phyloP scores from a whole-genome alignment of 2,113 vertebrate genomes.

The Egretta garzetta region DNA sequence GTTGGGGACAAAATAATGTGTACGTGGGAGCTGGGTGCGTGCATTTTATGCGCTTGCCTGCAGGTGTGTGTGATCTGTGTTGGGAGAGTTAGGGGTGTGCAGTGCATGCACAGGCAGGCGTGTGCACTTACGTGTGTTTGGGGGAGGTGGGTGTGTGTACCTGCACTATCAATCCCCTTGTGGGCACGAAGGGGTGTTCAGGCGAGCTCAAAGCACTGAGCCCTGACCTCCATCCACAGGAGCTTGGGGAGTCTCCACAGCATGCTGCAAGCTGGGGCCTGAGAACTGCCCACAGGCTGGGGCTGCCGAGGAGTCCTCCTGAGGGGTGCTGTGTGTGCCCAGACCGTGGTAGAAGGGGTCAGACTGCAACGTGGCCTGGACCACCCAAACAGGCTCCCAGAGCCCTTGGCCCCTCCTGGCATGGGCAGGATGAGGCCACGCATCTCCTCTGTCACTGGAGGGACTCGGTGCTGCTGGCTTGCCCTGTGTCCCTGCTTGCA shows the following conservation, averaged over 20 bases:
- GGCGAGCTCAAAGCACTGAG: background rate
- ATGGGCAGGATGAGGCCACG: accelerated
- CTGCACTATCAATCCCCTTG: accelerated
- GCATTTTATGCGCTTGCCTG: background rate
- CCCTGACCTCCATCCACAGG: accelerated
- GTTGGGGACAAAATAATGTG: background rate
- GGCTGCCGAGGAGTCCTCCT: accelerated
- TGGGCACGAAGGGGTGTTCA: accelerated
- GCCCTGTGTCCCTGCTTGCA: too few relatives aligned
- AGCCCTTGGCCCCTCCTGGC: background rate
- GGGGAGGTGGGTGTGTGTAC: background rate
- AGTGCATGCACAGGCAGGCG: accelerated
- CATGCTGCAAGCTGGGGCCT: accelerated
- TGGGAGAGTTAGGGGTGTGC: background rate
- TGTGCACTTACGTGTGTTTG: accelerated
- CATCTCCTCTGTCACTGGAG: background rate
- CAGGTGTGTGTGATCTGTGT: background rate
- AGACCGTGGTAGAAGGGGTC: background rate
- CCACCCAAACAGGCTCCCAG: background rate
- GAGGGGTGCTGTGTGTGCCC: background rate
- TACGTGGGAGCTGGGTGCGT: accelerated
- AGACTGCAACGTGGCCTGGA: background rate
- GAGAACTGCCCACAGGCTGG: background rate
- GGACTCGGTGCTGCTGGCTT: background rate
- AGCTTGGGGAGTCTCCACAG: background rate